Evolutionary conservation across 2,113 vertebrate species (phyloP).

Genomic region (Pygoscelis adeliae): DNA sequence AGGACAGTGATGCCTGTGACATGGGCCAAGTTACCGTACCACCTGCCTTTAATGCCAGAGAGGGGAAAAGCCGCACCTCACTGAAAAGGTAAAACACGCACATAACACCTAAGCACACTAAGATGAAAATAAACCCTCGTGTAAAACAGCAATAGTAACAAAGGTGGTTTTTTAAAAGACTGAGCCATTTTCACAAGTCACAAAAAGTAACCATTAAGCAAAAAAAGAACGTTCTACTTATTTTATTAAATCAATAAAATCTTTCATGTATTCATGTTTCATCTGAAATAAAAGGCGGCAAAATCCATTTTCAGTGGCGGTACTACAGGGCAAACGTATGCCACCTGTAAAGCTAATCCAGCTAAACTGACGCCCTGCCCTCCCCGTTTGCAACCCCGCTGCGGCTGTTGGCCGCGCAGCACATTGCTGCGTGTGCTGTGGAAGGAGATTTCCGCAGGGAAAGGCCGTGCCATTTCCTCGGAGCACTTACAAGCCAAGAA

Average conservation of each 20-base stretch:
- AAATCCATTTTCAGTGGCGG: neutral
- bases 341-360: neutral
- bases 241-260: neutral
- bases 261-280: neutral
- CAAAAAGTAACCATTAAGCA: neutral
- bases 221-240: neutral
- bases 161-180: neutral
- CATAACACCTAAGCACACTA: neutral
- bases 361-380: neutral
- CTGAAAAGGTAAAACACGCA: neutral
- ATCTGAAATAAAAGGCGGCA: neutral
- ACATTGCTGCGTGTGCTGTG: neutral
- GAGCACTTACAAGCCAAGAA: neutral
- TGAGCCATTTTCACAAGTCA: neutral
- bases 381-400: neutral
- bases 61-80: neutral
- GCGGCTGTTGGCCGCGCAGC: neutral
- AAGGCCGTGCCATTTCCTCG: constrained; percentile 20
- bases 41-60: neutral
- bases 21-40: neutral
- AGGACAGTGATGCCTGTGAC: neutral
- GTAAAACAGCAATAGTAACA: neutral
- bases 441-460: neutral
- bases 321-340: neutral
- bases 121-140: neutral